Base-by-base conservation (phyloP, 2,888 invertebrate genomes). In the Pyrocoelia pectoralis region DNA sequence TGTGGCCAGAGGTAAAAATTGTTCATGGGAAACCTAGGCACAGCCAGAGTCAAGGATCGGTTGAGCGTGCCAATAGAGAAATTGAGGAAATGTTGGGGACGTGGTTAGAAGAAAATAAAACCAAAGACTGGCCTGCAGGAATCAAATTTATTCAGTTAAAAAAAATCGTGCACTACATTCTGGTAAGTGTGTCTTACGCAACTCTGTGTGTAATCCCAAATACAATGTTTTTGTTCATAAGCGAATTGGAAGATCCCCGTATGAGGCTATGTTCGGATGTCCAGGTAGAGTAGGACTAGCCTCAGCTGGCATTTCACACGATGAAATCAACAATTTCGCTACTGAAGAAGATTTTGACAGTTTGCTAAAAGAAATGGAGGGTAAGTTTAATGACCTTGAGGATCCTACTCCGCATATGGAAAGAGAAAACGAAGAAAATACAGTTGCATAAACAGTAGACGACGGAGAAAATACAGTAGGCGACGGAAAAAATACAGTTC, bases 181-280 rank as follows among this genome's bases (percentile, higher is more conserved):
- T 38, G 12, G 38, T 38, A 24, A 24, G 24, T 24, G 4, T 24
- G 24, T 5, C 24, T 24, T 24, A 24, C 8, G 24, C 38, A 38
- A 9, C n/a, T 4, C 38, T 5, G 12, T 3, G 38, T 38, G 5
- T 9, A 12, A 38, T 38, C 12, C 5, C 10, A 10, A 38, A 38
- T 38, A 38, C n/a, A n/a, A n/a, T n/a, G n/a, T 38, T 38, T 5
- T 38, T 38, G 38, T 40, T 12, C 53, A 1, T 14, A 33, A 58
- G 54, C n/a, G 60, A 55, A 60, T 54, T 55, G 60, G 48, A 48
- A 48, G 19, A 46, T 40, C 14, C 10, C 38, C 52, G 13, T 55
- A 33, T 46, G 18, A 54, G 18, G 46, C 29, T 41, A 54, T 59
- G 53, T 59, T 59, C 17, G 54, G 43, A 54, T 29, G 48, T 24